These are phyloP conservation scores for Pedicia rivosa DNA, from an alignment of 2,888 invertebrate genomes.

Conservation along the genomic window DNA sequence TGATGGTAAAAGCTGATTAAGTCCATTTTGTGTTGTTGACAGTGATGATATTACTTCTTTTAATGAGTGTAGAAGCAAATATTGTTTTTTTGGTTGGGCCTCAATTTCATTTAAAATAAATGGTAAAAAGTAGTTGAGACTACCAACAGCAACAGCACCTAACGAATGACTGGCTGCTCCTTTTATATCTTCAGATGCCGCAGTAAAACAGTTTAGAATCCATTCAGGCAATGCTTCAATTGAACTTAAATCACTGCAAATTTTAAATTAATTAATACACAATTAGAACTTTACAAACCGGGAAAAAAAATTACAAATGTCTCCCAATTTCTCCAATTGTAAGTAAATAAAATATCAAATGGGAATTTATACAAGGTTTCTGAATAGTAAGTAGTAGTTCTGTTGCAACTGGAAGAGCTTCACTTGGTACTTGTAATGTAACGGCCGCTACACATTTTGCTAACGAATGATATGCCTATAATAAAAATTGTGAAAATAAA, in stretches of 20 bases:
- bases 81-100: constrained; percentile 86
- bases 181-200: constrained; percentile 90
- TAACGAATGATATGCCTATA: constrained; percentile 80
- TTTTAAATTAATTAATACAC: constrained; percentile 5
- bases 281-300: constrained; percentile 4
- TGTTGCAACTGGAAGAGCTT: constrained; percentile 49
- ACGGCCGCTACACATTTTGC: constrained; percentile 94
- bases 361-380: constrained; percentile 53
- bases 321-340: constrained; percentile 96
- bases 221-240: constrained; percentile 59
- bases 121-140: constrained; percentile 82
- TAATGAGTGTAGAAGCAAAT: constrained; percentile 86
- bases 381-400: constrained; percentile 57
- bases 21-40: constrained; percentile 55
- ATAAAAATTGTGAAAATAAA: neutral
- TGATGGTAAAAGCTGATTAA: constrained; percentile 59
- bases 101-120: constrained; percentile 90
- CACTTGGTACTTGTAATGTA: constrained; percentile 59
- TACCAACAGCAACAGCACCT: constrained; percentile 92
- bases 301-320: constrained; percentile 55
- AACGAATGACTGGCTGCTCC: constrained; percentile 94
- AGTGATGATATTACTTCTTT: constrained; percentile 91
- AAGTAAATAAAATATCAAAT: constrained; percentile 82
- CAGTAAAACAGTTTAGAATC: constrained; percentile 74
- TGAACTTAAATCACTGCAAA: constrained; percentile 56